Conservation (phyloP, 2,888 invertebrate genomes). For the Eubasilissa splendida region DNA sequence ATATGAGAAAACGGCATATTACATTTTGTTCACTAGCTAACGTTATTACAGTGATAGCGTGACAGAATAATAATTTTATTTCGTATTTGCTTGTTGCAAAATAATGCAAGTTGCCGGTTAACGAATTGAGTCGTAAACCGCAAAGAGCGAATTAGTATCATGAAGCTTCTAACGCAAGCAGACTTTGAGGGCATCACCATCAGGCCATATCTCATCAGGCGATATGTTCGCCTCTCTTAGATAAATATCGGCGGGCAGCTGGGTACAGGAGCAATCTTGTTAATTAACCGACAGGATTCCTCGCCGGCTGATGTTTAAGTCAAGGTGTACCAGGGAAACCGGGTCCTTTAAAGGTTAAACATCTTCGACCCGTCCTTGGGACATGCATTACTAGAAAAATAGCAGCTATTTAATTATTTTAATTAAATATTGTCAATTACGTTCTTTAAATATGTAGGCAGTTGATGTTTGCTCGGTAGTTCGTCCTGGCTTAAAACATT, state of each 20-base stretch:
- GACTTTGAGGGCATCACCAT: not conserved
- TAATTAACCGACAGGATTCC: constrained; percentile 48
- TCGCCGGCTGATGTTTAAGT: constrained; percentile 37
- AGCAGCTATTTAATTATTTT: not conserved
- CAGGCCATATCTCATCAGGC: constrained; percentile 26
- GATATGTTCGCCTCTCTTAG: constrained; percentile 40
- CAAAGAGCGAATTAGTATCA: no score
- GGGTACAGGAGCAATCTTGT: constrained; percentile 44
- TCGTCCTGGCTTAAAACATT: not conserved
- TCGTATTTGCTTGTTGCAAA: no score
- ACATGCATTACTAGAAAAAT: not conserved
- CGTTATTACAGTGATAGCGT: no score
- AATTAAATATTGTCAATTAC: not conserved
- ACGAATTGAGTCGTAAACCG: no score
- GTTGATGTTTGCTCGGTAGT: not conserved
- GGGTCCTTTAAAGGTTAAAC: not conserved
- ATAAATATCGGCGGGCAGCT: constrained; percentile 42
- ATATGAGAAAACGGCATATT: no score
- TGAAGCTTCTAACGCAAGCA: no score
- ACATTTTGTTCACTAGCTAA: no score
- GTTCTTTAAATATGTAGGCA: not conserved
- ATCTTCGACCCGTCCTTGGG: not conserved
- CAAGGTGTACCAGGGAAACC: constrained; percentile 22
- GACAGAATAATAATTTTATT: no score
- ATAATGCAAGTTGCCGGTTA: no score